Evolutionary conservation across 1,140 invertebrate genomes (phyloP).

Genomic region (Hycleus cichorii): DNA sequence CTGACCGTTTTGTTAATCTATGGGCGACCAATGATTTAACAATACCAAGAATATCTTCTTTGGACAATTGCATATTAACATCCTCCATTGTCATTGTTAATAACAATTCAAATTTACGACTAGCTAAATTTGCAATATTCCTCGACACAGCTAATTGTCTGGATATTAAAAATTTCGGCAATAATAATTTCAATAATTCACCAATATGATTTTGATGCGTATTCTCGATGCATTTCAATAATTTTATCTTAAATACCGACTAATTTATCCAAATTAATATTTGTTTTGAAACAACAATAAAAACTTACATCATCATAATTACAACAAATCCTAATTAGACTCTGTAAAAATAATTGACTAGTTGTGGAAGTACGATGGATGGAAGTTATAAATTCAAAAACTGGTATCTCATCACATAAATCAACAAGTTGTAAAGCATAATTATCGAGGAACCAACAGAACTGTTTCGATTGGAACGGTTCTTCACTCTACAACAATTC

Average conservation of each 20-base stretch:
- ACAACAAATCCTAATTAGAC: constrained; percentile 54
- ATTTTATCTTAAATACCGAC: constrained; percentile 49
- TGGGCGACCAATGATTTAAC: constrained; percentile 46
- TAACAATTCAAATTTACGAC: constrained; percentile 55
- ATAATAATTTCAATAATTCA: constrained; percentile 50
- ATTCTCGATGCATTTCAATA: constrained; percentile 56
- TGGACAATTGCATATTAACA: constrained; percentile 48
- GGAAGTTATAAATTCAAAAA: constrained; percentile 55
- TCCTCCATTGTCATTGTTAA: constrained; percentile 48
- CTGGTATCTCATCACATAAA: constrained; percentile 53
- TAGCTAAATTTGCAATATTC: constrained; percentile 54
- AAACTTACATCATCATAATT: constrained; percentile 21
- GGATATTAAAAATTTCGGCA: constrained; percentile 52
- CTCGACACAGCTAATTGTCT: constrained; percentile 54
- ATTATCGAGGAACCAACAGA: constrained; percentile 71
- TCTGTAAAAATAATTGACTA: constrained; percentile 64
- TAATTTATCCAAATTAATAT: constrained; percentile 19
- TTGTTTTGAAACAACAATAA: too few relatives aligned
- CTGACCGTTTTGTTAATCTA: constrained; percentile 49
- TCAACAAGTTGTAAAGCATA: constrained; percentile 61
- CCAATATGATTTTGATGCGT: constrained; percentile 60
- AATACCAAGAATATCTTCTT: constrained; percentile 51
- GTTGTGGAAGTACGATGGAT: constrained; percentile 58
- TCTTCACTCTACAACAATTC: constrained; percentile 50
- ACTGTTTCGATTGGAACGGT: constrained; percentile 60